Base-by-base conservation (phyloP, 2,888 invertebrate species). In the Cybosia mesomella region DNA sequence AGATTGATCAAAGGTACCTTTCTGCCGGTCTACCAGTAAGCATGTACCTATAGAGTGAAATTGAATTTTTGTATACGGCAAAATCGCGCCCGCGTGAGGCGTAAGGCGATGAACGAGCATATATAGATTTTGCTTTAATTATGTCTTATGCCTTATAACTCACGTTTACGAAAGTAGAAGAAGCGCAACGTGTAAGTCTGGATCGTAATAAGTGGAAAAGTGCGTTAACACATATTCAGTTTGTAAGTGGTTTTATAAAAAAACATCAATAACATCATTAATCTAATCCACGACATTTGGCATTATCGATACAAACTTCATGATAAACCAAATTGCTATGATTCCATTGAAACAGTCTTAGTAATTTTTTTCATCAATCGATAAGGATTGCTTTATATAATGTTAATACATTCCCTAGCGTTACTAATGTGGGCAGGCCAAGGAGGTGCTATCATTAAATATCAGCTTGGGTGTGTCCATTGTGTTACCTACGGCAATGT, bases 371-470 rank as follows among this genome's bases (percentile, higher is more conserved):
- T 24, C 18, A 15, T 18, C 3, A 28, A 28, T 7, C 55, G 61
- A 61, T 66, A 66, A 66, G 32, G 22, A 13, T 49, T 28, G 11
- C n/a, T 28, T n/a, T 18, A 2, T 49, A 58, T 53, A 18, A 32
- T 15, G 32, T 62, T 72, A n/a, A n/a, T n/a, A 57, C 32, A n/a
- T 67, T 76, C 22, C 5, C 10, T 24, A 53, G 21, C 21, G 59
- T 24, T 60, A 43, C 21, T 39, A 15, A 34, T 15, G 21, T 61
- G 13, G 62, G 62, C 57, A 57, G 32, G 32, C 5, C 15, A n/a
- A 13, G 75, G 89, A 86, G 89, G 90, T 91, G 91, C 89, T 87
- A 91, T 89, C 89, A 91, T 84, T 76, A 8, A 32, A 21, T 58
- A 53, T 39, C 76, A 80, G 80, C 74, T 86, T 83, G 66, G 75